Evolutionary conservation across 2,113 vertebrate genomes (phyloP), one percentile per base, ranked within the genome.

Genomic region (Syrmaticus mikado): DNA sequence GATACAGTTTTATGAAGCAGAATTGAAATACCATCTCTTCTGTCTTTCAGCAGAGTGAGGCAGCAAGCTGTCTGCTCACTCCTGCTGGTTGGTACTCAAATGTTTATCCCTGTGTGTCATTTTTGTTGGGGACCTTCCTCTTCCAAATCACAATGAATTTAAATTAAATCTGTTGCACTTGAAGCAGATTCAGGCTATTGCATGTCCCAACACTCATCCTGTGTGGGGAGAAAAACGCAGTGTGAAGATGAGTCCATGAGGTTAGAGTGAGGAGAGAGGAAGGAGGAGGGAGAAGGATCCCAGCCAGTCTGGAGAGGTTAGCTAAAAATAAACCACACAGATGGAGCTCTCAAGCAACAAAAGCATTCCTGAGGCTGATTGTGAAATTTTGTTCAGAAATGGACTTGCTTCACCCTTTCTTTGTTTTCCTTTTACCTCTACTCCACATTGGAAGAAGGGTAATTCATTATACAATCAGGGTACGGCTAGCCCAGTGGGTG

Each of bases 351-450:
- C 3, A 2, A 74, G 68, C 46, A 62, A 4, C 50, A 15, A 70
- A 36, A 13, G 40, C 53, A 22, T 66, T 83, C 76, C 67, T 1
- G 3, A 80, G 61, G 46, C 41, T 87, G 55, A 28, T 62, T 83
- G 38, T 28, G 8, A 80, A 87, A 62, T 32, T 89, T 90, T 19
- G 13, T 58, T 80, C 62, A 73, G 41, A 87, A 82, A 70, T 60
- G 25, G 71, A 60, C 38, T 71, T 25, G 8, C 11, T 65, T 74
- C n/a, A 16, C 81, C 34, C 3, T 34, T 85, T 40, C 67, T 46
- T 34, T 82, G 64, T 13, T 46, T 83, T 81, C 74, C 32, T 53
- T 77, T 74, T 61, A 25, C 28, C 24, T 81, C 41, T 74, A 45
- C 65, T 62, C 24, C 27, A 41, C 52, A 60, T 78, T 71, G 52